Evolutionary conservation across 2,797 vertebrate genomes (phyloP).

Genomic region (Lithobates sylvaticus): DNA sequence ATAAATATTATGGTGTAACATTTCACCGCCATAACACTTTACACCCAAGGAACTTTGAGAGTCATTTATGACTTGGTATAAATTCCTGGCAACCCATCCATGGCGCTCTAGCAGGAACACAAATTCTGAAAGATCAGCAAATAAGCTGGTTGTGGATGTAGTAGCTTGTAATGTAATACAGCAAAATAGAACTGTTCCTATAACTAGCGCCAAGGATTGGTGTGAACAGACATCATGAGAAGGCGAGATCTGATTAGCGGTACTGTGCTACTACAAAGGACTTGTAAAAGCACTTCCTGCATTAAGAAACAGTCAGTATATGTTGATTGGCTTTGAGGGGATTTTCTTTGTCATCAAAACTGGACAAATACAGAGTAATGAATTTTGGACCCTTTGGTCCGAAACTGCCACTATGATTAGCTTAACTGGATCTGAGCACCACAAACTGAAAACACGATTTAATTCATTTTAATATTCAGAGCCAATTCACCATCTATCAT

Average conservation of each 20-base stretch:
- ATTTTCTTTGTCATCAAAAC: too few relatives aligned
- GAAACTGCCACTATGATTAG: too few relatives aligned
- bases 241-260: neutral
- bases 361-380: too few relatives aligned
- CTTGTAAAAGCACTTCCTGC: too few relatives aligned
- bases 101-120: constrained; percentile 20
- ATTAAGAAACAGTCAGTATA: too few relatives aligned
- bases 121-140: constrained; percentile 47
- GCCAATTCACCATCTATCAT: too few relatives aligned
- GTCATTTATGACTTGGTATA: constrained; percentile 52
- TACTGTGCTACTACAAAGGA: too few relatives aligned
- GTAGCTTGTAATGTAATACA: constrained; percentile 38
- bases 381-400: too few relatives aligned
- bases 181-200: constrained; percentile 14
- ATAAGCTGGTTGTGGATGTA: constrained; percentile 26
- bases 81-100: constrained; percentile 32
- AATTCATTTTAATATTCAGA: too few relatives aligned
- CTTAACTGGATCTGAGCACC: too few relatives aligned
- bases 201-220: neutral
- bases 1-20: constrained; percentile 44
- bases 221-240: constrained; percentile 6
- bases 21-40: constrained; percentile 47
- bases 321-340: too few relatives aligned
- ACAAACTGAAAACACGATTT: too few relatives aligned
- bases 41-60: constrained; percentile 46